phyloP scores from a whole-genome alignment of 30 jellyfish, hydroid and myxozoan species.

The Pelagia noctiluca region DNA sequence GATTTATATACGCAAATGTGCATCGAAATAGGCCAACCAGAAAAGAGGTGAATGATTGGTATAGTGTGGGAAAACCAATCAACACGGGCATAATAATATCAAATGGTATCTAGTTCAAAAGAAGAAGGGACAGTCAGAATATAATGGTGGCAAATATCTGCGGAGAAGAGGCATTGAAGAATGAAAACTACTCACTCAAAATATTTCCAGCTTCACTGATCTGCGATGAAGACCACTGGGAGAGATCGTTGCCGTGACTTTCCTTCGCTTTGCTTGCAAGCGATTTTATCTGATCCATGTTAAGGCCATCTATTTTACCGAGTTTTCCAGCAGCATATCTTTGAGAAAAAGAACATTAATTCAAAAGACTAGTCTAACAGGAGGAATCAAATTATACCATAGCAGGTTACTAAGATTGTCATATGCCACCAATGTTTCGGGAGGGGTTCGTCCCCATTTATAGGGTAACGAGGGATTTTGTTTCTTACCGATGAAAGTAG shows the following conservation, averaged over 20 bases:
- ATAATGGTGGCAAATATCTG: background rate
- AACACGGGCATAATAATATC: background rate
- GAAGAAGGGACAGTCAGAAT: background rate
- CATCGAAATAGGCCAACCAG: too few species aligned
- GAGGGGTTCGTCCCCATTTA: too few species aligned
- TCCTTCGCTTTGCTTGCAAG: slow-evolving; percentile 76
- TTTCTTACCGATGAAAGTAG: too few species aligned
- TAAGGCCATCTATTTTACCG: slow-evolving; percentile 68
- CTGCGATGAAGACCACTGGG: slow-evolving; percentile 74
- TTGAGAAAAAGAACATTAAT: background rate
- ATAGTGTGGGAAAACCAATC: too few species aligned
- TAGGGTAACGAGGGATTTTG: too few species aligned
- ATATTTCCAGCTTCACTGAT: slow-evolving; percentile 80
- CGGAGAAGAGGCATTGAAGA: background rate
- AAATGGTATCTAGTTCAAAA: background rate
- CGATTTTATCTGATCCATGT: slow-evolving; percentile 58
- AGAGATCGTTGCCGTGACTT: slow-evolving; percentile 78
- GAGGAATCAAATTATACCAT: background rate
- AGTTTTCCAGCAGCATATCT: slow-evolving; percentile 80
- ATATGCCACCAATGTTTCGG: background rate
- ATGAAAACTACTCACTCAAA: slow-evolving; percentile 39
- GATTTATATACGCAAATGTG: too few species aligned
- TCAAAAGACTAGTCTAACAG: background rate
- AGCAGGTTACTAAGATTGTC: background rate
- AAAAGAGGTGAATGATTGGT: too few species aligned